Percentiles rank a stretch among this genome's conserved stretches.
Evolutionary conservation across 2,797 vertebrate species (phyloP).

Genomic region (Sciurus vulgaris): DNA sequence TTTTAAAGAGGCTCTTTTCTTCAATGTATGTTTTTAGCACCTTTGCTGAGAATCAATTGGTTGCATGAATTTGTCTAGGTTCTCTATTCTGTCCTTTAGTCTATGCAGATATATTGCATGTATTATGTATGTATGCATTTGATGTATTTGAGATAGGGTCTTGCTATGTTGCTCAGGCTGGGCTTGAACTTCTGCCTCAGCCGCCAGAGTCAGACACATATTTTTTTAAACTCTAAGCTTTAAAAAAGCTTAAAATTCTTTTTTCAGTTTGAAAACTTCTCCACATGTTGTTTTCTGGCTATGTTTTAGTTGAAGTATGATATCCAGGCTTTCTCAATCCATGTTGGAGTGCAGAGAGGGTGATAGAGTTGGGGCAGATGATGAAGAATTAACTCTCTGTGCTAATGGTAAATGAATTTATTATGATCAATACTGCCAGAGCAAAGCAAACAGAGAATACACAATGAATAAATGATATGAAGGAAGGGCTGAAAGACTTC

Average conservation of each 20-base stretch:
- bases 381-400: not conserved
- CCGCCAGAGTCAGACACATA: not conserved
- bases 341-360: not conserved
- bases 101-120: not conserved
- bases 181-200: not conserved
- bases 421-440: not conserved
- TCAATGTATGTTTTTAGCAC: too few relatives aligned
- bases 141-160: not conserved
- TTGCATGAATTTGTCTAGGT: not conserved
- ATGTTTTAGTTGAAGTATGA: not conserved
- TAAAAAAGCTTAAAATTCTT: too few relatives aligned
- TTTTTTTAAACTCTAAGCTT: not conserved
- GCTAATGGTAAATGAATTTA: slow-evolving; percentile 55
- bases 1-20: not conserved
- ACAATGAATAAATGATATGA: slow-evolving; percentile 43
- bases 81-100: not conserved
- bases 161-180: not conserved
- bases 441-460: slow-evolving; percentile 33
- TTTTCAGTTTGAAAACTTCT: not conserved
- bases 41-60: not conserved
- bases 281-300: not conserved
- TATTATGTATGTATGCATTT: too few relatives aligned
- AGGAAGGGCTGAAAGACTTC: not conserved
- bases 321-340: not conserved
- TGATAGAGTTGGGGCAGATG: not conserved